Conservation (phyloP, 1,140 invertebrate genomes). For the Drosophila ficusphila region DNA sequence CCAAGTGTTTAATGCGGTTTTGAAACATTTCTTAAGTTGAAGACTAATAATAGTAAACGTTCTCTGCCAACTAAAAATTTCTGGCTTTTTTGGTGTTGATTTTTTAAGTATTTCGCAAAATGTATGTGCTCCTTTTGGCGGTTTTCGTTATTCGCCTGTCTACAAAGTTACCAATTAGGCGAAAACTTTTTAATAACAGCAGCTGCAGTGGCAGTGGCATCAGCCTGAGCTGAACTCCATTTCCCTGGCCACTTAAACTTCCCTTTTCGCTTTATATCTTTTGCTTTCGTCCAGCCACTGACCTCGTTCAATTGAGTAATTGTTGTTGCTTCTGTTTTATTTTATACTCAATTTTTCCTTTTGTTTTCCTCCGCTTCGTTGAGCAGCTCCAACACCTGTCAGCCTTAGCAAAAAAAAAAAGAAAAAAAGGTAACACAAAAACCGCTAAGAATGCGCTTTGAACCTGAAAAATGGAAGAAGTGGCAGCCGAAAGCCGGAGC, state of each 20-base stretch:
- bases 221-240: conserved; percentile 21
- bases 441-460: conserved; percentile 45
- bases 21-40: too few species aligned
- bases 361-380: conserved; percentile 27
- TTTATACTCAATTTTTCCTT: conserved; percentile 16
- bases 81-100: background rate
- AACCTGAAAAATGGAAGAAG: conserved; percentile 46
- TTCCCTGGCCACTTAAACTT: conserved; percentile 15
- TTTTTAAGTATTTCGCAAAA: conserved; percentile 28
- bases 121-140: conserved; percentile 24
- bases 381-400: conserved; percentile 48
- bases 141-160: conserved; percentile 41
- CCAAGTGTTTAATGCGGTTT: background rate
- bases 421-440: too few species aligned
- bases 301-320: conserved; percentile 61
- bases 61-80: too few species aligned
- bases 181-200: conserved; percentile 65
- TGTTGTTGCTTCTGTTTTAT: conserved; percentile 33
- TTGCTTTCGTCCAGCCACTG: conserved; percentile 45
- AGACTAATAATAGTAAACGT: too few species aligned
- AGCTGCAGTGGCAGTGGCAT: conserved; percentile 32
- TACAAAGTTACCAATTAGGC: conserved; percentile 77
- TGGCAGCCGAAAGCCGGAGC: conserved; percentile 2
- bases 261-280: conserved; percentile 3
- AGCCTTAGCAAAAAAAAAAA: conserved; percentile 4